Evolutionary conservation across 35 echinoderm and acorn worm species (phyloP).

Genomic region (Stichopus chloronotus): DNA sequence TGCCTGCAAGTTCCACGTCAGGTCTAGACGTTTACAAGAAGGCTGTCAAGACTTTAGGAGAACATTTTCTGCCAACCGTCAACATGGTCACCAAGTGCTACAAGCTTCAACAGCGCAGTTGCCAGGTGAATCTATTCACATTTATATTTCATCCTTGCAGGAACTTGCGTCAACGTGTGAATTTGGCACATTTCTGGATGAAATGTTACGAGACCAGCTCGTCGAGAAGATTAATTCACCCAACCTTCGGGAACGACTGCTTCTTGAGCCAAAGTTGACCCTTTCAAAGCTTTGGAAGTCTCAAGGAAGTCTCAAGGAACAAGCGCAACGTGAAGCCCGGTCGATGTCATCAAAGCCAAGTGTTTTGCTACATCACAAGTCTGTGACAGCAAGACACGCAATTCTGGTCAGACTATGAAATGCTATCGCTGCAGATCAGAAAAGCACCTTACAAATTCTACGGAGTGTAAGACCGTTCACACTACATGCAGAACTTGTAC

Average conservation of each 20-base stretch:
- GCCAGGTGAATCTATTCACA: slow-evolving; percentile 56
- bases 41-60: slow-evolving; percentile 45
- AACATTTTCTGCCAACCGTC: slow-evolving; percentile 54
- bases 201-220: slow-evolving; percentile 46
- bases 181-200: slow-evolving; percentile 41
- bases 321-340: background rate
- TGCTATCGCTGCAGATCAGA: background rate
- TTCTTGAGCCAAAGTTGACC: background rate
- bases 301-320: background rate
- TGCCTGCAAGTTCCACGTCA: background rate
- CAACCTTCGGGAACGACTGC: slow-evolving; percentile 1
- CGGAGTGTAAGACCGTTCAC: background rate
- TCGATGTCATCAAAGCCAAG: background rate
- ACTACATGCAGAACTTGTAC: background rate
- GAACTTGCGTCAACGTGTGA: slow-evolving; percentile 56
- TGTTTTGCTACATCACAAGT: background rate
- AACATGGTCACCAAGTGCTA: slow-evolving; percentile 73
- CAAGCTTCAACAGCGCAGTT: slow-evolving; percentile 65
- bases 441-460: background rate
- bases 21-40: background rate
- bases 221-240: background rate
- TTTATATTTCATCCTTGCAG: slow-evolving; percentile 51
- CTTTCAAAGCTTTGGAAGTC: background rate
- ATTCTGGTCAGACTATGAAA: background rate
- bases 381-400: background rate